A percentile compares a stretch with the other conserved stretches of the same genome.
phyloP scores from a whole-genome alignment of 2,113 vertebrate species.

The Anhinga rufa region DNA sequence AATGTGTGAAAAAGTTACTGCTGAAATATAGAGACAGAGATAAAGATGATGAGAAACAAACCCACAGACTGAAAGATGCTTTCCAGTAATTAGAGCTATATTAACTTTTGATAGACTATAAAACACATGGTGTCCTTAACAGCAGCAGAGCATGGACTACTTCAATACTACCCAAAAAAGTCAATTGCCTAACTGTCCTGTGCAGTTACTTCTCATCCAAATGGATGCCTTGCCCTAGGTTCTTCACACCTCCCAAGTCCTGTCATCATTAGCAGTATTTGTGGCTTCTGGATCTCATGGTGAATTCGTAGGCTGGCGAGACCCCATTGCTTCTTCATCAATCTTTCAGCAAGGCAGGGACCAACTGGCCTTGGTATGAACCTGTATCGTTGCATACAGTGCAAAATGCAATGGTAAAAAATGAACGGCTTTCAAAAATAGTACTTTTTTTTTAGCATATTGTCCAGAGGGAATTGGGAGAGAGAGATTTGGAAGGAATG shows the following conservation, averaged over 20 bases:
- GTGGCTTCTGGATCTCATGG: background rate
- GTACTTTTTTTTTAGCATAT: background rate
- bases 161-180: background rate
- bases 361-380: background rate
- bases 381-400: background rate
- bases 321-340: background rate
- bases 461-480: conserved; percentile 28
- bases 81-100: background rate
- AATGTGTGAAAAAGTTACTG: background rate
- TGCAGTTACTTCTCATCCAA: background rate
- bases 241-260: background rate
- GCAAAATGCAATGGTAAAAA: background rate
- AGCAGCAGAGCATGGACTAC: background rate
- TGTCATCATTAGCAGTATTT: background rate
- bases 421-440: background rate
- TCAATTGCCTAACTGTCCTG: background rate
- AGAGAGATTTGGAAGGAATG: conserved; percentile 12
- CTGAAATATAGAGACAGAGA: background rate
- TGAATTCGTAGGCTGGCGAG: background rate
- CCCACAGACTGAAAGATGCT: background rate
- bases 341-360: background rate
- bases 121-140: background rate
- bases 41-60: background rate
- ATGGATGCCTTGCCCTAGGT: background rate
- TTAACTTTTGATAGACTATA: background rate